Evolutionary conservation across 2,797 vertebrate genomes (phyloP), one percentile per base, ranked within the genome.

Genomic region (Labroides dimidiatus): DNA sequence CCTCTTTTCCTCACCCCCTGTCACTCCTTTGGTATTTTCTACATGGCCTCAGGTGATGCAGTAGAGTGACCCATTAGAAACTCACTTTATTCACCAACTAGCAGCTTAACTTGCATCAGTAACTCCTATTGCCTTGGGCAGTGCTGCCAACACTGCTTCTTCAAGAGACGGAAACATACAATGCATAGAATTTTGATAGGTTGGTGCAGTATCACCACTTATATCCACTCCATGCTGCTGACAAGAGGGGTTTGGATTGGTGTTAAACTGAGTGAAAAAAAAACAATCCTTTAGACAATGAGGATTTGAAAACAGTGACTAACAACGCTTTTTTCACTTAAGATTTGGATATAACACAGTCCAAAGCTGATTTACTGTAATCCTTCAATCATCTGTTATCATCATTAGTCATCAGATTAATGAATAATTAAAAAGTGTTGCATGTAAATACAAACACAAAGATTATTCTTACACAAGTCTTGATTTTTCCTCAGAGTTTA

Each of bases 41-140:
- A 79, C 68, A 63, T 82, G 71, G 83, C 93, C 88, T 78, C 41
- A 57, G 87, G 91, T 87, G 50, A 59, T 81, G 61, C 65, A 75
- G 76, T 63, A 76, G 68, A 79, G 81, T 89, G 85, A 90, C 87
- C 91, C 72, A 78, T 90, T 90, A 86, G 68, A 84, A 81, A 86
- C 64, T 74, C 60, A 72, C 74, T 89, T 85, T 82, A 76, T 88
- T 80, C 81, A 72, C 76, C 71, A 70, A 81, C 80, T 83, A 84
- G 77, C 77, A 81, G 81, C 69, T 84, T 84, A 77, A 82, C 80
- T 84, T 81, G 76, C 62, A 83, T 78, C 69, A 82, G 66, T 84
- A 78, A 73, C 57, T 77, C 68, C 45, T n/a, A 20, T 53, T 4
- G 59, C 76, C 69, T 21, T 1, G 3, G 59, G 82, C 75, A 49